Percentiles rank a stretch among this genome's conserved stretches.
Conservation (phyloP, 2,888 invertebrate species). For the Trachelus tabidus region DNA sequence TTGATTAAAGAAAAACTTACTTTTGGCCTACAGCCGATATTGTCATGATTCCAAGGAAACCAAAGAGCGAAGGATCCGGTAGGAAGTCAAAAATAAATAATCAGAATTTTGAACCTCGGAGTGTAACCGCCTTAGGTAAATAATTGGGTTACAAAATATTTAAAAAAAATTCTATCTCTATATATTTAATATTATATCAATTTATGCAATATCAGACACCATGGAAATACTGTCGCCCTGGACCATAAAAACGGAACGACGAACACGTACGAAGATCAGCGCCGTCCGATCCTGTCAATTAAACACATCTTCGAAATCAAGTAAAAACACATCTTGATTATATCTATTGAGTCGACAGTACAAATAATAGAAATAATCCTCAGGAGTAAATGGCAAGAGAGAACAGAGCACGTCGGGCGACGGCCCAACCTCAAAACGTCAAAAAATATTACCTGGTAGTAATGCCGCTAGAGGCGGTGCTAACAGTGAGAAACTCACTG, state of each 20-base stretch:
- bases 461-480: conserved; percentile 16
- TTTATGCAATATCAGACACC: neutral
- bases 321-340: conserved; percentile 23
- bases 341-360: neutral
- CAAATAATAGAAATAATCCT: neutral
- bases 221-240: conserved; percentile 25
- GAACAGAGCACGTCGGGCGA: conserved; percentile 47
- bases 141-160: neutral
- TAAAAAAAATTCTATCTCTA: neutral
- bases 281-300: conserved; percentile 37
- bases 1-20: neutral
- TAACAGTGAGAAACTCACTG: conserved; percentile 37
- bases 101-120: neutral
- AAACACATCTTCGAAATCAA: conserved; percentile 32
- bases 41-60: conserved; percentile 28
- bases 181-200: neutral
- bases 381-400: conserved; percentile 45
- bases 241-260: conserved; percentile 35
- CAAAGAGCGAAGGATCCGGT: conserved; percentile 29
- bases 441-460: conserved; percentile 30
- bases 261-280: conserved; percentile 41
- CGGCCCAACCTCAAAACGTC: conserved; percentile 43
- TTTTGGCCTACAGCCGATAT: conserved; percentile 32
- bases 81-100: conserved; percentile 25
- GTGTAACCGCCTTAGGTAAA: neutral